Conservation (phyloP, 2,113 vertebrate species). For the Melanerpes aurifrons region DNA sequence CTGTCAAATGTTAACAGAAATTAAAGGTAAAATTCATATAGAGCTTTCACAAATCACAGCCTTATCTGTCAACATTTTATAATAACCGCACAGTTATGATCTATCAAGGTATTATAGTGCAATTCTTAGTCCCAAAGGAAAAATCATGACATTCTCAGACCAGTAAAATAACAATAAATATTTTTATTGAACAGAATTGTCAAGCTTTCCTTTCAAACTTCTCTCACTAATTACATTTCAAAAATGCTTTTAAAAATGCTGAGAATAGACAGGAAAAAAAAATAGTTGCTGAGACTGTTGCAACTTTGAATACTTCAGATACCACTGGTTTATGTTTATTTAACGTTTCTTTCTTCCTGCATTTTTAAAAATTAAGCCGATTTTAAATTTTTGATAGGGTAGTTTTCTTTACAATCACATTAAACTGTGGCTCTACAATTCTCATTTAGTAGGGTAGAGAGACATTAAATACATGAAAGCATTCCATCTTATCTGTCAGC, state of each 20-base stretch:
- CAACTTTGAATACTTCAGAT: constrained; percentile 60
- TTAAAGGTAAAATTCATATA: constrained; percentile 76
- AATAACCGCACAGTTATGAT: constrained; percentile 71
- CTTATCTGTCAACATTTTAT: constrained; percentile 76
- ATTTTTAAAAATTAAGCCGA: constrained; percentile 56
- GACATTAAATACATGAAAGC: constrained; percentile 39
- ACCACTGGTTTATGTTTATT: constrained; percentile 58
- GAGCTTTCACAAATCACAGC: constrained; percentile 74
- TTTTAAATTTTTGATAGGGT: constrained; percentile 58
- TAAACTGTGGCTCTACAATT: constrained; percentile 26
- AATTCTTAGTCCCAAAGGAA: constrained; percentile 56
- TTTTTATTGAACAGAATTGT: constrained; percentile 72
- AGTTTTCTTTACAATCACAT: constrained; percentile 43
- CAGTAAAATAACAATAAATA: constrained; percentile 65
- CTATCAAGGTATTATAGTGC: constrained; percentile 64
- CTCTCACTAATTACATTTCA: constrained; percentile 69
- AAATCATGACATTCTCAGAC: constrained; percentile 66
- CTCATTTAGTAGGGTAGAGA: constrained; percentile 38
- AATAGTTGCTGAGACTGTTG: constrained; percentile 18
- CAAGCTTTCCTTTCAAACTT: constrained; percentile 66
- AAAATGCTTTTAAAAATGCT: constrained; percentile 33
- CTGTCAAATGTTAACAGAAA: constrained; percentile 79
- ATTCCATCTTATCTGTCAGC: constrained; percentile 48
- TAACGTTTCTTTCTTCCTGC: constrained; percentile 29
- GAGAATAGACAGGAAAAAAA: constrained; percentile 37